A percentile compares a stretch with the other conserved stretches of the same genome.
These are phyloP conservation scores for Biston stratarius DNA, from an alignment of 2,888 invertebrate genomes.

Conservation along the genomic window DNA sequence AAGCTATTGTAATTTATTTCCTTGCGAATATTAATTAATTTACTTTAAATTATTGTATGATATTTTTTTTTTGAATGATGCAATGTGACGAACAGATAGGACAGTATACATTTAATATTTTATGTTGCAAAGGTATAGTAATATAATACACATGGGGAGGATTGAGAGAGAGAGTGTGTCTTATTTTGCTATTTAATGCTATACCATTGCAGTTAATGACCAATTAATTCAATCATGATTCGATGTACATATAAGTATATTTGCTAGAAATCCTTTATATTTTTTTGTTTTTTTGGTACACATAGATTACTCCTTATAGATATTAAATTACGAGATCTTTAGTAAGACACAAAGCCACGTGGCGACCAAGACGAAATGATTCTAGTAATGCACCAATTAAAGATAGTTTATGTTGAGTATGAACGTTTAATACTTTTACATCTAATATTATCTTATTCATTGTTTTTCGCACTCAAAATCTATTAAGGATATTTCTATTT, in stretches of 20 bases:
- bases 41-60: constrained; percentile 67
- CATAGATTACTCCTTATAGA: too few relatives aligned
- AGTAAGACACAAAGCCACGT: too few relatives aligned
- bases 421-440: too few relatives aligned
- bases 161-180: neutral
- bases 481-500: neutral
- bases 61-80: constrained; percentile 39
- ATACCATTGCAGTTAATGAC: neutral
- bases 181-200: neutral
- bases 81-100: constrained; percentile 5
- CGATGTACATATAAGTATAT: neutral
- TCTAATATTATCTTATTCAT: too few relatives aligned
- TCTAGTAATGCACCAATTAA: too few relatives aligned
- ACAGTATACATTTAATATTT: constrained; percentile 4
- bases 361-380: too few relatives aligned
- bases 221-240: neutral
- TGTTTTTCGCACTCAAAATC: too few relatives aligned
- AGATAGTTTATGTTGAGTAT: too few relatives aligned
- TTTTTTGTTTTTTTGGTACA: too few relatives aligned
- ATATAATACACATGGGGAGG: neutral
- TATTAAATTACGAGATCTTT: too few relatives aligned
- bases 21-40: constrained; percentile 68
- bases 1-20: constrained; percentile 78
- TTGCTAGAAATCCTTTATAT: too few relatives aligned
- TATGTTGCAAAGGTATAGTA: neutral